A percentile compares a stretch with the other conserved stretches of the same genome.
Evolutionary conservation across 2,888 invertebrate genomes (phyloP).

Genomic region (Xanthia togata): DNA sequence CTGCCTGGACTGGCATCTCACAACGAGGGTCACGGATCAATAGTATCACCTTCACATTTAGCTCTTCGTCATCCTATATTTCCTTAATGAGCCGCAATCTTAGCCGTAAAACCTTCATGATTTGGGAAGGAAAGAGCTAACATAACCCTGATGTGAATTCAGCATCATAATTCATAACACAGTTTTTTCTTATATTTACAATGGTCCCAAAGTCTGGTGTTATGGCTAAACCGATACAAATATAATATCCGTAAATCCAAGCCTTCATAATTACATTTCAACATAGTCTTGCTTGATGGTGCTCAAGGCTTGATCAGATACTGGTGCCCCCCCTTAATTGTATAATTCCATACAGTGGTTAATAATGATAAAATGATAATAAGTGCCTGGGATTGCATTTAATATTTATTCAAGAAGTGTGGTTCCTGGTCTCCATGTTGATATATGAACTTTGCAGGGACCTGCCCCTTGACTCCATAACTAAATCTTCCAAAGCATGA

Average conservation of each 20-base stretch:
- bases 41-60: constrained; percentile 94
- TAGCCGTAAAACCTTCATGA: constrained; percentile 96
- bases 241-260: too few species aligned
- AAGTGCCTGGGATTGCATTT: constrained; percentile 96
- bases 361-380: constrained; percentile 98
- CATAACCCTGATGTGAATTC: constrained; percentile 94
- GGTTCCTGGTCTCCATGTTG: constrained; percentile 97
- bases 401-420: constrained; percentile 96
- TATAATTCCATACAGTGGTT: constrained; percentile 95
- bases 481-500: constrained; percentile 92
- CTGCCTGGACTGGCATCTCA: constrained; percentile 95
- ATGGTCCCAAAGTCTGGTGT: constrained; percentile 95
- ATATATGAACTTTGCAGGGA: constrained; percentile 94
- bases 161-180: constrained; percentile 83
- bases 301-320: constrained; percentile 92
- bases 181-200: constrained; percentile 91
- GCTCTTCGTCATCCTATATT: constrained; percentile 92
- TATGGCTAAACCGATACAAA: constrained; percentile 96
- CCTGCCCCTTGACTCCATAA: constrained; percentile 92
- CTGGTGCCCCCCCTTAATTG: constrained; percentile 94
- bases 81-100: constrained; percentile 93
- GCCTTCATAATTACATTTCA: constrained; percentile 94
- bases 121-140: constrained; percentile 96
- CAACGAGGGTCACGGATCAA: constrained; percentile 96
- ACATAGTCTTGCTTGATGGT: constrained; percentile 93